Evolutionary conservation across 2,888 invertebrate species (phyloP), one percentile per base, ranked within the genome.

Genomic region (Microplitis deprimator): DNA sequence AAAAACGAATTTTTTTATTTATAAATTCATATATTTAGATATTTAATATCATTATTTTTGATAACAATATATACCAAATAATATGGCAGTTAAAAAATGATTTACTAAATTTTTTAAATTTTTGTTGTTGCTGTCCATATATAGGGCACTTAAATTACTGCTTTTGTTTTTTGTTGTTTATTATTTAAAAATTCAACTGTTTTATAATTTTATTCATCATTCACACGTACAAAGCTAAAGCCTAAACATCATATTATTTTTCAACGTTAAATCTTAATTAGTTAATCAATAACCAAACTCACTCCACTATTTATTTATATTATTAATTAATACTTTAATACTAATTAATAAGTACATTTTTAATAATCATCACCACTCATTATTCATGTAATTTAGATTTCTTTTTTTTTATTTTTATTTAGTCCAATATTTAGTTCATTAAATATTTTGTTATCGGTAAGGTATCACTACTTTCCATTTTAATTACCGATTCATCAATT

Each of bases 191-290:
- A 68, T 77, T 77, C 60, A 75, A 10, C 67, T 70, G 60, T 59
- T 73, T 40, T 77, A 69, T 64, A 69, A 73, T 61, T 78, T 68
- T 59, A 76, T 69, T 79, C 61, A 76, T 68, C 79, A 79, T 77
- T 75, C 80, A 76, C 81, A 84, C 84, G 85, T 87, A 87, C 82
- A 87, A 86, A 86, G 85, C 87, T 87, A 85, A 84, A 84, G 82
- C 83, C 86, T 87, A 86, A 85, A 83, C 84, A 68, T 60, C 77
- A 70, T 77, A 60, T 71, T 78, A 29, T 70, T 65, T 64, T 60
- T 64, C 73, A 76, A 75, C 62, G n/a, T 50, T 67, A 70, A 62
- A 40, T 70, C 38, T 72, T 40, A 79, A 82, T 79, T 80, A 82
- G 78, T 67, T 79, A 77, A 68, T 80, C 77, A 79, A 79, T 77